Percentiles rank a stretch among this genome's conserved stretches.
Evolutionary conservation across 1,140 invertebrate species (phyloP).

Genomic region (Batillaria attramentaria): DNA sequence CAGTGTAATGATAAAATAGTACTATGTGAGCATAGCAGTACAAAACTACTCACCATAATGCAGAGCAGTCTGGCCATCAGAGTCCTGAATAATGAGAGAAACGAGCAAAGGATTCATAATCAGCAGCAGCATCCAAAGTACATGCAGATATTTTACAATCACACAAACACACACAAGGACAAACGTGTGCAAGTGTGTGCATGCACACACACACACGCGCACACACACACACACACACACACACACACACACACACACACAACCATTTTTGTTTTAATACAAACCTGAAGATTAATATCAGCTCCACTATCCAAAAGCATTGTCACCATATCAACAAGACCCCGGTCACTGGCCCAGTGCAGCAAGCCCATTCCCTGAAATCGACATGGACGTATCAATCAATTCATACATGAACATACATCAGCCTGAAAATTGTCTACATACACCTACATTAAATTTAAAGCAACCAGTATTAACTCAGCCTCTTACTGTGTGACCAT

Average conservation of each 20-base stretch:
- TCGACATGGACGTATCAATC: no score
- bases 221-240: slow-evolving; percentile 14
- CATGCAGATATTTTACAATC: background rate
- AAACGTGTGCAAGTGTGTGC: background rate
- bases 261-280: background rate
- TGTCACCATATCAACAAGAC: slow-evolving; percentile 75
- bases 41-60: slow-evolving; percentile 75
- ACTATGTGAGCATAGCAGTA: background rate
- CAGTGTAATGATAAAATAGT: background rate
- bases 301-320: slow-evolving; percentile 74
- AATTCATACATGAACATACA: no score
- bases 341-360: slow-evolving; percentile 92
- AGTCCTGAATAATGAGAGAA: slow-evolving; percentile 74
- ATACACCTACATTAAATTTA: no score
- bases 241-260: background rate
- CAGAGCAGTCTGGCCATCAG: slow-evolving; percentile 86
- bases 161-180: background rate
- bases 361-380: slow-evolving; percentile 84
- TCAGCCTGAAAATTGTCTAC: no score
- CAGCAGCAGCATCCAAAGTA: background rate
- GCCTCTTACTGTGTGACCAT: no score
- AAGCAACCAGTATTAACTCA: no score
- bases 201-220: background rate
- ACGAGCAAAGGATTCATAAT: background rate
- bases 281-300: slow-evolving; percentile 77